These are phyloP conservation scores for Euzophera pinguis DNA, from an alignment of 2,888 invertebrate species.

Conservation along the genomic window DNA sequence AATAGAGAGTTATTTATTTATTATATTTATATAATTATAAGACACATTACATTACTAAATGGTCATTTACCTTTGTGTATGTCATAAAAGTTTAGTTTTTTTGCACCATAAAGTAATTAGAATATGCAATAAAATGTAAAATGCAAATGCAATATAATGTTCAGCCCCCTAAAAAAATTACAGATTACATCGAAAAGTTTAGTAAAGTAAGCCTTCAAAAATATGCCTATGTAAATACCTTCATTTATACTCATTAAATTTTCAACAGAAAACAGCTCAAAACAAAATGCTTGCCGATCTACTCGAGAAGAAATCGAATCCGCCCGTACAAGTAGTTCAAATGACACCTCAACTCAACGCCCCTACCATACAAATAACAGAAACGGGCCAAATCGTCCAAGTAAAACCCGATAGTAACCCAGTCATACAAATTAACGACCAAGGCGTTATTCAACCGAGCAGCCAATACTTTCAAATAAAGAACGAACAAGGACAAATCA, in stretches of 20 bases:
- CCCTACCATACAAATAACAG: slow-evolving; percentile 71
- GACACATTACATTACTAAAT: too few species aligned
- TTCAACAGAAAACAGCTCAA: slow-evolving; percentile 60
- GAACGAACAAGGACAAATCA: slow-evolving; percentile 68
- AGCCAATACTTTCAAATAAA: slow-evolving; percentile 66
- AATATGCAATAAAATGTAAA: too few species aligned
- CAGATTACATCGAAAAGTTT: too few species aligned
- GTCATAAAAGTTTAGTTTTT: too few species aligned
- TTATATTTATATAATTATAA: too few species aligned
- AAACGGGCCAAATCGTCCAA: slow-evolving; percentile 71
- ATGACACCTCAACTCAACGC: slow-evolving; percentile 66
- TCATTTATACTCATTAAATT: not conserved
- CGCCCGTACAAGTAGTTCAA: slow-evolving; percentile 73
- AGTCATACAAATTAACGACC: slow-evolving; percentile 58
- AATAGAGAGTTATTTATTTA: too few species aligned
- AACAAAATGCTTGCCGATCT: slow-evolving; percentile 92
- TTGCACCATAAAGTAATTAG: too few species aligned
- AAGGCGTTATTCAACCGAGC: slow-evolving; percentile 40
- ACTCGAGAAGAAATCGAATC: slow-evolving; percentile 86
- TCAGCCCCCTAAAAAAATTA: too few species aligned
- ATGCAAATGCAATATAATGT: too few species aligned
- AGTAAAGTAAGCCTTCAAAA: too few species aligned
- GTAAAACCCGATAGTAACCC: slow-evolving; percentile 57
- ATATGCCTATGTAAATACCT: too few species aligned
- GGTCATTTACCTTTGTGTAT: too few species aligned